phyloP scores from a whole-genome alignment of 2,113 vertebrate species.

The Neofelis nebulosa region DNA sequence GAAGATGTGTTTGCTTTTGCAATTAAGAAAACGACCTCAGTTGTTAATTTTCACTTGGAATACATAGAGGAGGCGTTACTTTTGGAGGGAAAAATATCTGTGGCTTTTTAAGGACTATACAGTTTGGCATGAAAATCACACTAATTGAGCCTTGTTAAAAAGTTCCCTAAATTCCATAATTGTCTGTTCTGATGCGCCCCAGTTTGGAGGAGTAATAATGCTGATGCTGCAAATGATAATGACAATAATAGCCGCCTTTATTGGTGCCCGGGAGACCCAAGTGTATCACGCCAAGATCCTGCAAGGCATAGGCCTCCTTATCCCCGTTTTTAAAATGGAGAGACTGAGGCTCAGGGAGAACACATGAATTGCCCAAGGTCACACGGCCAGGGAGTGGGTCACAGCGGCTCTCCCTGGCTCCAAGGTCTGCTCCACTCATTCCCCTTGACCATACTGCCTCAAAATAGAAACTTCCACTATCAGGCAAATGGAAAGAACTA shows the following conservation, averaged over 20 bases:
- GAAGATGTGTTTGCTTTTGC: neutral
- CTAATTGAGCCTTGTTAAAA: slow-evolving; percentile 49
- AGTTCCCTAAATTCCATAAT: slow-evolving; percentile 35
- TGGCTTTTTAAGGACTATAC: neutral
- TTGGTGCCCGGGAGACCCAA: neutral
- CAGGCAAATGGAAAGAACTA: neutral
- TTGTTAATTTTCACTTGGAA: slow-evolving; percentile 14
- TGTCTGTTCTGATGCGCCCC: neutral
- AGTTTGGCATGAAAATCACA: slow-evolving; percentile 40
- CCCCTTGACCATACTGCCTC: fast-evolving
- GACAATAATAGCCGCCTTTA: neutral
- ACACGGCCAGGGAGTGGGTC: fast-evolving
- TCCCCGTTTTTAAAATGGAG: neutral
- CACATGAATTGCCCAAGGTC: neutral
- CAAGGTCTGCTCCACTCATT: fast-evolving
- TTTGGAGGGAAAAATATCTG: neutral
- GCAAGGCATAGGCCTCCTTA: fast-evolving
- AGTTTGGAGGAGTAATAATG: neutral
- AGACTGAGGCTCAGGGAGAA: neutral
- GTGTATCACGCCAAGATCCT: neutral
- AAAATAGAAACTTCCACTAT: neutral
- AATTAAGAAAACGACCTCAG: neutral
- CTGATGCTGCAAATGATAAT: neutral
- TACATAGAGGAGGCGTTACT: neutral
- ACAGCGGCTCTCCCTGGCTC: fast-evolving